Evolutionary conservation across 1,140 invertebrate genomes (phyloP).

Genomic region (Aphis gossypii): DNA sequence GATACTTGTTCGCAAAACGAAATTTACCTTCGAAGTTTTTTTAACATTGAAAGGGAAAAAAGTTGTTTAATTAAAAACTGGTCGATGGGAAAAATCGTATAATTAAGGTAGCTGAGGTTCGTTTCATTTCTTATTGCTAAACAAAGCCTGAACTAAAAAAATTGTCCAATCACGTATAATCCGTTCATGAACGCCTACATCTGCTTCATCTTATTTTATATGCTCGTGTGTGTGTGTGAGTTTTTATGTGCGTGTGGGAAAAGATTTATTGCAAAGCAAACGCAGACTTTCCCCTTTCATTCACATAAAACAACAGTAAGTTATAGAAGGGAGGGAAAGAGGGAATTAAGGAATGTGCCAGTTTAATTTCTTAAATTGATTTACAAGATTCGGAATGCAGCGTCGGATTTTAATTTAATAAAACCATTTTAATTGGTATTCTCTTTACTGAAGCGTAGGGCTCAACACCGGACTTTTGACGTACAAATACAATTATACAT

Average conservation of each 20-base stretch:
- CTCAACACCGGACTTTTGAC: background rate
- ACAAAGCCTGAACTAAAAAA: background rate
- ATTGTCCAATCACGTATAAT: constrained; percentile 23
- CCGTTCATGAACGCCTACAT: background rate
- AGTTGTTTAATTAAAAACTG: constrained; percentile 44
- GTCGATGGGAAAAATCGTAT: background rate
- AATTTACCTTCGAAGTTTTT: constrained; percentile 15
- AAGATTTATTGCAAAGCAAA: constrained; percentile 45
- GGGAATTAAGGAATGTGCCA: constrained; percentile 14
- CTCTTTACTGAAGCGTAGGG: background rate
- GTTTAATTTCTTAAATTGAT: constrained; percentile 52
- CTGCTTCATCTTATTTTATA: constrained; percentile 23
- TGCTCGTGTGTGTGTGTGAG: background rate
- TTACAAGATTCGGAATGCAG: constrained; percentile 38
- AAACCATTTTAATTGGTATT: constrained; percentile 36
- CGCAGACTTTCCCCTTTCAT: background rate
- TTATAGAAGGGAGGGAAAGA: background rate
- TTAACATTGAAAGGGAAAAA: background rate
- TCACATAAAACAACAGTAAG: background rate
- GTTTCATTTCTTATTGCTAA: background rate
- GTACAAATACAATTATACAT: constrained; percentile 14
- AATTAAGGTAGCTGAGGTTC: background rate
- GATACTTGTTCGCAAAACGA: background rate
- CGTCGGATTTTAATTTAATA: constrained; percentile 34
- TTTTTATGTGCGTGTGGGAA: background rate